These are phyloP conservation scores for Alexandromys oeconomus DNA, from an alignment of 2,797 vertebrate genomes.

Conservation along the genomic window DNA sequence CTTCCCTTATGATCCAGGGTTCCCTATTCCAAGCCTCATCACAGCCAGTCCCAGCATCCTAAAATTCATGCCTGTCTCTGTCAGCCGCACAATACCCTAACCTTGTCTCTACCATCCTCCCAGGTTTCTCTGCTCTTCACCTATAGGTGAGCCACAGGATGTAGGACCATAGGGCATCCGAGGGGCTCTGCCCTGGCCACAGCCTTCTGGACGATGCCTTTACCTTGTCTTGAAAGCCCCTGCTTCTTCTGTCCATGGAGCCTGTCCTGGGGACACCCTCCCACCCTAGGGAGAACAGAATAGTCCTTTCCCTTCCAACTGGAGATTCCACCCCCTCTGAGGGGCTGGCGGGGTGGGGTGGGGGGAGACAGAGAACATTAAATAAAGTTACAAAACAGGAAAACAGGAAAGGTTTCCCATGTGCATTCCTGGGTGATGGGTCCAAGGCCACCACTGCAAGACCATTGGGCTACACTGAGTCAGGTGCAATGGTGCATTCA, in stretches of 20 bases:
- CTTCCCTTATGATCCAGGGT: neutral
- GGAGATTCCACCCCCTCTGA: conserved; percentile 51
- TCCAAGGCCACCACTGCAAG: neutral
- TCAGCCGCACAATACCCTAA: neutral
- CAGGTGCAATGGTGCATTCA: neutral
- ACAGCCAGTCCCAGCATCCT: neutral
- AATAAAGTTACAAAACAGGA: conserved; percentile 77
- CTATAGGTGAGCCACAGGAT: neutral
- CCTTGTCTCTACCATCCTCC: neutral
- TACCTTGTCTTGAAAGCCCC: neutral
- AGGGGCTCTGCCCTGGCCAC: conserved; percentile 42
- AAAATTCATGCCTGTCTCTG: neutral
- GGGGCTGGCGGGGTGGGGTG: conserved; percentile 33
- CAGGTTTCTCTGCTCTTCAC: conserved; percentile 18
- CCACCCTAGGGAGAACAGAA: conserved; percentile 28
- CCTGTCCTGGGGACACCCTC: conserved; percentile 14
- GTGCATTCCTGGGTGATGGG: conserved; percentile 49
- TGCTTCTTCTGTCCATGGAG: conserved; percentile 1
- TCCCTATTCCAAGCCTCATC: neutral
- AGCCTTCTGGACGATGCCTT: conserved; percentile 68
- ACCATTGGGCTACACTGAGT: neutral
- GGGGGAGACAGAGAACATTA: conserved; percentile 57
- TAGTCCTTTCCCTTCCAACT: conserved; percentile 62
- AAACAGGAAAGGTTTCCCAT: neutral
- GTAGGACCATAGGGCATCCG: conserved; percentile 42